phyloP scores from a whole-genome alignment of 2,888 invertebrate genomes.

The Clitarchus hookeri region DNA sequence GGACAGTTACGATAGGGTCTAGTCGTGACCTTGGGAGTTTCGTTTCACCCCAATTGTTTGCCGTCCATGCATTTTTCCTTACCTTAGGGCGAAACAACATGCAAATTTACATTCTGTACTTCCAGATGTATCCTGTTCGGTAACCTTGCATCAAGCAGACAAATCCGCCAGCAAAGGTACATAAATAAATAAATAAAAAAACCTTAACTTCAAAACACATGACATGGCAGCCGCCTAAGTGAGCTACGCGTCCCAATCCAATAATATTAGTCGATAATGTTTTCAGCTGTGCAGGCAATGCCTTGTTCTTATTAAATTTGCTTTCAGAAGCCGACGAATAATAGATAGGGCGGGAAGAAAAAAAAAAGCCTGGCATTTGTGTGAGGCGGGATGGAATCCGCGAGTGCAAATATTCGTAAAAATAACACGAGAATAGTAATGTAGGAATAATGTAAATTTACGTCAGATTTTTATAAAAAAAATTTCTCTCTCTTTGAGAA shows the following conservation, averaged over 20 bases:
- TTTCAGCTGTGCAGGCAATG: neutral
- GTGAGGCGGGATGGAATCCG: neutral
- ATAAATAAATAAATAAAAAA: neutral
- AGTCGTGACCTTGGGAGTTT: too few species aligned
- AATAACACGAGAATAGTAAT: slow-evolving; percentile 24
- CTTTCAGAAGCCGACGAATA: neutral
- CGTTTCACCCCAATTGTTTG: too few species aligned
- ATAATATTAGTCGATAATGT: neutral
- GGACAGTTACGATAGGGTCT: too few species aligned
- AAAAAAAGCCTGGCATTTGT: neutral
- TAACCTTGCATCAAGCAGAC: too few species aligned
- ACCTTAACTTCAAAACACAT: neutral
- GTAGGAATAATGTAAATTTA: slow-evolving; percentile 25
- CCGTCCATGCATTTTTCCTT: too few species aligned
- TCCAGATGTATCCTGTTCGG: too few species aligned
- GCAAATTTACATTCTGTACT: too few species aligned
- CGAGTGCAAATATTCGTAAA: slow-evolving; percentile 26
- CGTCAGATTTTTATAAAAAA: slow-evolving; percentile 15
- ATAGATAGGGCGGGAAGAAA: neutral
- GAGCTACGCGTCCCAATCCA: neutral
- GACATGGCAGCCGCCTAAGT: neutral
- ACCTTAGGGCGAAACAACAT: too few species aligned
- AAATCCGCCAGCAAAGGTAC: too few species aligned
- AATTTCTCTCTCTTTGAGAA: neutral
- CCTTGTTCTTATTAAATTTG: neutral